Base-by-base conservation (phyloP, 1,140 invertebrate species). In the Drosophila parabipectinata region DNA sequence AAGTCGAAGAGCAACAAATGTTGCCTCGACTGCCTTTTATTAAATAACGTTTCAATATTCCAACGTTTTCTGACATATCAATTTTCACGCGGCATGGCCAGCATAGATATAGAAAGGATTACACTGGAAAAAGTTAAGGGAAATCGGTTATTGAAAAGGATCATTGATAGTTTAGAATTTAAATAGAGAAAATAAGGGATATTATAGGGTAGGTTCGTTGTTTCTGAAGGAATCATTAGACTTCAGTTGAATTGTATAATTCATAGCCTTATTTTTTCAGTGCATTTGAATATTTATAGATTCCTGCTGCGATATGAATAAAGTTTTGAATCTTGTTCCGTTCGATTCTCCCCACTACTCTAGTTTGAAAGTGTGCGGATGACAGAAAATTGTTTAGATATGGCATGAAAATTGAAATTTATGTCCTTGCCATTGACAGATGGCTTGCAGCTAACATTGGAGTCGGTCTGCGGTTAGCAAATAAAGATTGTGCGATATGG, bases 21-120 rank as follows among this genome's bases (percentile, higher is more conserved):
- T 62, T 73, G 58, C 51, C 54, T 56, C 54, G 69, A 60, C 62
- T 75, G 63, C 45, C 59, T 64, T 74, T 88, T 88, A 85, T 85
- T 85, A 75, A 85, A 85, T 87, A 87, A 87, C 82, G 75, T 87
- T 87, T 88, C 82, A 88, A 87, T 87, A 87, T 87, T 88, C 79
- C 61, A 88, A 83, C 82, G 76, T 79, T 82, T 77, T 83, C 75
- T 88, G 82, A 87, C 82, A 87, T 88, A 88, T 87, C 82, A 88
- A 87, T 87, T 87, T 87, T 79, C 83, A 76, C 68, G 64, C 66
- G 55, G 59, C 57, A 39, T 75, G 71, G 62, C 61, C 50, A 32
- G 67, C 47, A 79, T 64, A 48, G 51, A 59, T 63, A 64, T 68
- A 64, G 62, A 53, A 63, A 45, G 56, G 4, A n/a, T 37, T 47